Base-by-base conservation (phyloP, 35 echinoderm and acorn worm genomes). In the Apostichopus parvimensis region DNA sequence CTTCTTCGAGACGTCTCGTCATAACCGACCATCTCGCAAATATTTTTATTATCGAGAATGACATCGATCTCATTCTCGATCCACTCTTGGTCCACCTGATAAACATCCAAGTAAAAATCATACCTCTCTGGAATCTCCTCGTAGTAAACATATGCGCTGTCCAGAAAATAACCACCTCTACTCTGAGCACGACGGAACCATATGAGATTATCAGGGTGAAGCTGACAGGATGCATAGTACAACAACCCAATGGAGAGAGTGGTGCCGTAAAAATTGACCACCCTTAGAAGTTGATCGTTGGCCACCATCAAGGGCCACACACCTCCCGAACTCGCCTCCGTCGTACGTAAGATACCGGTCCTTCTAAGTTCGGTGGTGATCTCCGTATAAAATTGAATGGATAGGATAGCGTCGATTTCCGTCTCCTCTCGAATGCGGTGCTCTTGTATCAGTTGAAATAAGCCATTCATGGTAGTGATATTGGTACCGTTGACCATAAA, bases 291-390 rank as follows among this genome's bases (percentile, higher is more conserved):
- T 6, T 87, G 54, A 52, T 87, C 85, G 17, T 87, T 56, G 57
- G 85, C 85, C 20, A 87, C 85, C 25, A 87, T 14, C 2, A 87
- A 22, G n/a, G 85, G 85, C 85, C 85, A 87, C 54, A 87, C 85
- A 58, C 85, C 85, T 28, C 85, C 85, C 54, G 85, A 87, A 66
- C 22, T 87, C 10, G 64, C 85, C 18, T 68, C n/a, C 6, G 85
- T 87, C 7, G 85, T 62, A 4, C 85, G 54, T 26, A 20, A 58
- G 85, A 87, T 56, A 10, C 54, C 18, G 14, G 85, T 58, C 54
- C 85, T 55, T 87, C 85, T 87, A 4, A 87, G 15, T 8, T 6
- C 85, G 1, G 57, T 57, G 1, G 57, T 87, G 53, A 87, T 59
- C 3, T 56, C 54, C 22, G 85, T 58, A 71, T 87, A 87, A 20